Evolutionary conservation across 2,113 vertebrate genomes (phyloP).

Genomic region (Pseudolaguvia tuberculata): DNA sequence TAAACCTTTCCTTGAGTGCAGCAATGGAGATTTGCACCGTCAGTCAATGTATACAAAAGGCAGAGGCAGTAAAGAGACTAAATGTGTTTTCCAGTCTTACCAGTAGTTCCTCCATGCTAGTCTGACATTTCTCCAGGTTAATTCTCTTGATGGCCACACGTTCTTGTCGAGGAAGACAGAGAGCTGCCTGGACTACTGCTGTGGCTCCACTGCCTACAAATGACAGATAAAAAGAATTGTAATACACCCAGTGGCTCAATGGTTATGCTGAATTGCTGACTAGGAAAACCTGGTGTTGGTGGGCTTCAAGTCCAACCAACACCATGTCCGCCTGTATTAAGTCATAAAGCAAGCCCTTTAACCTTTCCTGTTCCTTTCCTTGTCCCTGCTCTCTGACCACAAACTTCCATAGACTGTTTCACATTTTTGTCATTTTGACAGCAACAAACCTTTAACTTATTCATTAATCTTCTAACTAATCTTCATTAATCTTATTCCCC

Average conservation of each 20-base stretch:
- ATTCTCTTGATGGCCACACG: slow-evolving; percentile 98
- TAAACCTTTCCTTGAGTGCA: not conserved
- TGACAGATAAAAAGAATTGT: slow-evolving; percentile 47
- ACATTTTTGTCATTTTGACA: not conserved
- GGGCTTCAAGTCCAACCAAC: too few relatives aligned
- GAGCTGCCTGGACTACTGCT: slow-evolving; percentile 94
- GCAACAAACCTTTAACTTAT: not conserved
- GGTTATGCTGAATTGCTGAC: too few relatives aligned
- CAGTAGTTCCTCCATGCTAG: slow-evolving; percentile 98
- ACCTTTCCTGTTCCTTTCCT: too few relatives aligned
- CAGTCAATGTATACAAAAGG: slow-evolving; percentile 10
- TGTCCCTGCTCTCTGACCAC: too few relatives aligned
- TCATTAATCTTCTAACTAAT: too few relatives aligned
- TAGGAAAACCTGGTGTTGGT: too few relatives aligned
- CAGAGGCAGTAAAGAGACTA: slow-evolving; percentile 21
- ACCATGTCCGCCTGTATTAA: too few relatives aligned
- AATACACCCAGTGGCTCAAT: slow-evolving; percentile 2
- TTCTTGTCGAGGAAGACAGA: slow-evolving; percentile 93
- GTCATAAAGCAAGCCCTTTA: too few relatives aligned
- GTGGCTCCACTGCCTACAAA: slow-evolving; percentile 92
- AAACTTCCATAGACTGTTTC: too few relatives aligned
- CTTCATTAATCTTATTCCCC: too few relatives aligned
- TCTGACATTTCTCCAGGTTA: slow-evolving; percentile 99
- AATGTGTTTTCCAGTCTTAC: slow-evolving; percentile 69
- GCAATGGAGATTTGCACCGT: not conserved